Evolutionary conservation across 2,888 invertebrate species (phyloP), one percentile per base, ranked within the genome.

Genomic region (Anoncus sp.): DNA sequence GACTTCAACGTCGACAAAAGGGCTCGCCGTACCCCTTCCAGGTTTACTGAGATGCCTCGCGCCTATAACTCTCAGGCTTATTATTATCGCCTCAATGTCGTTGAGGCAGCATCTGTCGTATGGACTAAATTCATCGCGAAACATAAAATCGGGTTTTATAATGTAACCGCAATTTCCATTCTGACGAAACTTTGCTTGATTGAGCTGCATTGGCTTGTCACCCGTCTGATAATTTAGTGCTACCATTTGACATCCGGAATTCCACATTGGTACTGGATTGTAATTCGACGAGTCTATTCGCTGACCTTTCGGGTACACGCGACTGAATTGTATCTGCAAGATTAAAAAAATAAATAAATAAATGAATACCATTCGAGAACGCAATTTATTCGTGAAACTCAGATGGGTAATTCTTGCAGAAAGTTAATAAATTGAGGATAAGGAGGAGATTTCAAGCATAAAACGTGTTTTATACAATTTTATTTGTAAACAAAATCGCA

Each of bases 241-340:
- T 0, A 98, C 97, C 98, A 99, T 97, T 92, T 99, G 99, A 57
- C 97, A 97, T 1, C 98, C 99, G 12, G 95, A 94, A 90, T 98
- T 98, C 99, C 99, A 99, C 92, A 98, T 96, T 1, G 96, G 95
- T 6, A 97, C 93, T 0, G 99, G 99, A 92, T 97, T 97, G 91
- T 98, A 99, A 92, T 99, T 99, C 0, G 98, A 98, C 0, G 99
- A 99, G 88, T 99, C 99, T 69, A 99, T 95, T 62, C 99, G 93
- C 88, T 97, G 97, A 0, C 98, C 97, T 88, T 97, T 97, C 0
- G 99, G 99, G 91, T 99, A 99, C 1, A 99, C 97, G 40, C 99
- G 94, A 87, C 98, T 98, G 72, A 99, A 94, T 91, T 99, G 98
- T 38, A 95, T 90, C 92, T 92, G 87, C 51, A 81, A 85, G 66